These are phyloP conservation scores for Sapajus apella DNA, from an alignment of 2,113 vertebrate species.

Conservation along the genomic window DNA sequence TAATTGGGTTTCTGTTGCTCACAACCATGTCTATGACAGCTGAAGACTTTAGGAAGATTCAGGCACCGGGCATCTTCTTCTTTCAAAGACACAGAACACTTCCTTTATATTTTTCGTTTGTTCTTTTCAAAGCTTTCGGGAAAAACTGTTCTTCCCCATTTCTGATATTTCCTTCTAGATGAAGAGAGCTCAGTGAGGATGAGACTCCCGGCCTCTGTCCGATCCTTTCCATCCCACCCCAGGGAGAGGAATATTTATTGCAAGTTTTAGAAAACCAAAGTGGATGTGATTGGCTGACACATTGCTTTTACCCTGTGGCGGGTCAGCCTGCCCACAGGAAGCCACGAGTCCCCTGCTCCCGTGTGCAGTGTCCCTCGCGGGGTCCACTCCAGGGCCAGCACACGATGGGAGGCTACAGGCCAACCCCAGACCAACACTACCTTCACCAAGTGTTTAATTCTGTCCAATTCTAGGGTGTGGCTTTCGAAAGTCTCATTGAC, in stretches of 20 bases:
- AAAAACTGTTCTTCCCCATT: background rate
- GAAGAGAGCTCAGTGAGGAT: background rate
- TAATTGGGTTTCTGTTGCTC: background rate
- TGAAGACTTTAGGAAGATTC: no score
- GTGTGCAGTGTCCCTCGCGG: accelerated
- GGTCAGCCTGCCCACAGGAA: background rate
- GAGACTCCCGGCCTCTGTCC: background rate
- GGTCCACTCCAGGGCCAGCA: background rate
- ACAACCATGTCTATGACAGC: no score
- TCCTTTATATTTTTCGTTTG: background rate
- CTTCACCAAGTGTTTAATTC: background rate
- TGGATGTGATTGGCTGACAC: background rate
- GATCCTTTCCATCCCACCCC: background rate
- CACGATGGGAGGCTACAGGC: background rate
- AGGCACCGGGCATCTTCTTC: background rate
- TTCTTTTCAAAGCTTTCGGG: background rate
- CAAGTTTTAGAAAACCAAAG: background rate
- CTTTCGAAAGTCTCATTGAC: background rate
- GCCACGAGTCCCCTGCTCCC: background rate
- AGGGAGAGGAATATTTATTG: background rate
- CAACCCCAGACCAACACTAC: background rate
- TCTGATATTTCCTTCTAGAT: background rate
- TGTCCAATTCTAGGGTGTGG: background rate
- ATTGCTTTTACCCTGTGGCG: background rate
- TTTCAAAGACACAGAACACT: background rate